Conservation (phyloP, 2,797 vertebrate genomes). For the Crocodylus rhombifer region DNA sequence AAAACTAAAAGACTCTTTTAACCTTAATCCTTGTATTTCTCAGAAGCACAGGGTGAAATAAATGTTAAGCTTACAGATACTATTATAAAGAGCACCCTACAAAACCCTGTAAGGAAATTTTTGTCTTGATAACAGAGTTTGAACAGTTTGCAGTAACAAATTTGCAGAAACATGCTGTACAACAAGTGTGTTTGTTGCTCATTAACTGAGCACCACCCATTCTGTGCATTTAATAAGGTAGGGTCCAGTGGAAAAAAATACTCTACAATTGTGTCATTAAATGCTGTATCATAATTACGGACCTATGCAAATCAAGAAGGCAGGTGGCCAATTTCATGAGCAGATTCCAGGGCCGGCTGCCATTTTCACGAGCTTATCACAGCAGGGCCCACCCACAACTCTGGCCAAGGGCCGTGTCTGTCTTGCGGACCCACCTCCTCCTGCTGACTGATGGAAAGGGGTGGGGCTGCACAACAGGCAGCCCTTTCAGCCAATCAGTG, state of each 20-base stretch:
- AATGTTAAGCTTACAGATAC: not conserved
- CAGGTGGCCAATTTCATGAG: no score
- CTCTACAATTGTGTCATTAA: not conserved
- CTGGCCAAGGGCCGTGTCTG: no score
- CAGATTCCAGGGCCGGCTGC: no score
- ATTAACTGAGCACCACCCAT: not conserved
- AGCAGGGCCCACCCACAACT: no score
- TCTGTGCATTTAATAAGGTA: not conserved
- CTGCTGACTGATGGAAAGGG: no score
- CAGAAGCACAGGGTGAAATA: no score
- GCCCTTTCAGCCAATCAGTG: no score
- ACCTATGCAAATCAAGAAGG: no score
- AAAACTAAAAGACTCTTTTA: not conserved
- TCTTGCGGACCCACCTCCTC: no score
- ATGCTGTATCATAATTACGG: not conserved
- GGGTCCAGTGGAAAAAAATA: not conserved
- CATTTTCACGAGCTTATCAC: no score
- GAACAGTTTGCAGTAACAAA: not conserved
- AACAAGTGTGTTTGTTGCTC: not conserved
- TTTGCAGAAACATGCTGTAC: not conserved
- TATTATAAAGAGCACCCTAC: not conserved
- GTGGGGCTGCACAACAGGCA: no score
- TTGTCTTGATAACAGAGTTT: not conserved
- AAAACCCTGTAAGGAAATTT: not conserved
- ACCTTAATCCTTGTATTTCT: not conserved